phyloP scores from a whole-genome alignment of 2,113 vertebrate genomes.

The crab-eating macaque (Macaca fascicularis) region T2T-MFA8v1.1 NC_088381.1:121587501-121588000 shows the following conservation, averaged over 20 bases:
- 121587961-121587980: background rate
- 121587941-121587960: background rate
- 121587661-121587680: background rate
- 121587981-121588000: background rate
- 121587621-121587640: conserved; percentile 38
- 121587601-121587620: conserved; percentile 33
- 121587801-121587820: background rate
- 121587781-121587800: background rate
- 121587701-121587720: conserved; percentile 28
- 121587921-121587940: background rate
- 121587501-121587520: background rate
- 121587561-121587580: conserved; percentile 20
- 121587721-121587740: conserved; percentile 22
- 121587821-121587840: background rate
- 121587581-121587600: background rate
- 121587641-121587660: conserved; percentile 15
- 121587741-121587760: background rate
- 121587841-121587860: background rate
- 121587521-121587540: background rate
- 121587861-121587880: background rate
- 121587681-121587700: conserved; percentile 27
- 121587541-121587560: background rate
- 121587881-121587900: background rate
- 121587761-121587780: conserved; percentile 19
- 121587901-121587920: background rate